phyloP scores from a whole-genome alignment of 1,140 invertebrate genomes.

The Phenacoccus solenopsis region DNA sequence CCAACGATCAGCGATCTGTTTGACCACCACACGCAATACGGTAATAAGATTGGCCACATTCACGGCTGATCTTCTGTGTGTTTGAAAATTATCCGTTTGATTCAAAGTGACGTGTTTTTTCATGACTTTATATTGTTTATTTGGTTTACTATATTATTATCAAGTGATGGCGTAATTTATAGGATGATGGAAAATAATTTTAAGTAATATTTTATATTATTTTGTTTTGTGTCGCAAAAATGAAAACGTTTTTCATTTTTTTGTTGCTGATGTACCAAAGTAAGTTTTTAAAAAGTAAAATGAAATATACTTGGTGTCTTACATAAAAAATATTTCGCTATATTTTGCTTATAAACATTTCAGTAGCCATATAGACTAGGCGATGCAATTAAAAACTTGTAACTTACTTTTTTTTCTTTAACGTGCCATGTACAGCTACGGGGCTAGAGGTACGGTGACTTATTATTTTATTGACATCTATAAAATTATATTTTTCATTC shows the following conservation, averaged over 20 bases:
- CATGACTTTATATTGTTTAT: neutral
- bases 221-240: neutral
- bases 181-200: neutral
- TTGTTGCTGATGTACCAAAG: neutral
- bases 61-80: neutral
- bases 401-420: no score
- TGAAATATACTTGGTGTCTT: no score
- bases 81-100: neutral
- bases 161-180: neutral
- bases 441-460: no score
- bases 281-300: no score
- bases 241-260: neutral
- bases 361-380: no score
- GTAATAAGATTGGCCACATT: neutral
- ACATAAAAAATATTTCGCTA: no score
- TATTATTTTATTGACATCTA: no score
- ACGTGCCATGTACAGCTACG: no score
- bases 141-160: neutral
- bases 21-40: neutral
- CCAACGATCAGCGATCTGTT: neutral
- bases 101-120: no score
- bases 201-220: neutral
- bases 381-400: no score
- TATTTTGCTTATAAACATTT: no score
- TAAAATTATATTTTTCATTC: no score